Conservation (phyloP, 2,888 invertebrate species). For the Pammene fasciana region DNA sequence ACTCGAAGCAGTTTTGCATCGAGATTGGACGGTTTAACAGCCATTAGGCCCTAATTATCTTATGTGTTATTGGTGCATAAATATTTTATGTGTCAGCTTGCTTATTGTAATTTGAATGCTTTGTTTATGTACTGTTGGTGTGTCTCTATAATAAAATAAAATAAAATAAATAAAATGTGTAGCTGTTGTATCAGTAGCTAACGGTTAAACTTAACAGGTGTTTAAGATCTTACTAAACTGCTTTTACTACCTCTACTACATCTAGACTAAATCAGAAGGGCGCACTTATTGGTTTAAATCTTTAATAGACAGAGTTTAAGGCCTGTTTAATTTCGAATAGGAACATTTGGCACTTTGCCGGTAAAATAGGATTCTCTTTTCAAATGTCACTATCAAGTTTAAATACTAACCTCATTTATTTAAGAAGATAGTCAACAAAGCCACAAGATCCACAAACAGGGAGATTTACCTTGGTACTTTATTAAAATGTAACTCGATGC, state of each 20-base stretch:
- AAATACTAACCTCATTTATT: no score
- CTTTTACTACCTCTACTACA: slow-evolving; percentile 12
- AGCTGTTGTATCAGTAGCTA: neutral
- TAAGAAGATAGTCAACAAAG: neutral
- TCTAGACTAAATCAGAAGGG: neutral
- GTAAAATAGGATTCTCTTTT: neutral
- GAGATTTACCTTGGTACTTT: slow-evolving; percentile 4
- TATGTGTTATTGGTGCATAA: no score
- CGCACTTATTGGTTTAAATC: neutral
- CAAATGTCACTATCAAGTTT: neutral
- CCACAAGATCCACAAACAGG: neutral
- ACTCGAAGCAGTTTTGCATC: neutral
- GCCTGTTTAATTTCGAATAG: neutral
- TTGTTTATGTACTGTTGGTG: no score
- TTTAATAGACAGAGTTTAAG: neutral
- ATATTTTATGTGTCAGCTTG: no score
- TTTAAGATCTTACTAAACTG: neutral
- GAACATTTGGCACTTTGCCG: neutral
- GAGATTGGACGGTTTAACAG: slow-evolving; percentile 1
- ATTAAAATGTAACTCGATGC: neutral
- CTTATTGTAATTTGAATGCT: no score
- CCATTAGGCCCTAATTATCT: neutral
- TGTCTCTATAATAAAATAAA: no score
- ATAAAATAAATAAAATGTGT: no score
- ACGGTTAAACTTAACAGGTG: slow-evolving; percentile 3